Percentiles rank a stretch among this genome's conserved stretches.
Evolutionary conservation across 2,888 invertebrate species (phyloP).

Genomic region (Archaeoteleia sp.): DNA sequence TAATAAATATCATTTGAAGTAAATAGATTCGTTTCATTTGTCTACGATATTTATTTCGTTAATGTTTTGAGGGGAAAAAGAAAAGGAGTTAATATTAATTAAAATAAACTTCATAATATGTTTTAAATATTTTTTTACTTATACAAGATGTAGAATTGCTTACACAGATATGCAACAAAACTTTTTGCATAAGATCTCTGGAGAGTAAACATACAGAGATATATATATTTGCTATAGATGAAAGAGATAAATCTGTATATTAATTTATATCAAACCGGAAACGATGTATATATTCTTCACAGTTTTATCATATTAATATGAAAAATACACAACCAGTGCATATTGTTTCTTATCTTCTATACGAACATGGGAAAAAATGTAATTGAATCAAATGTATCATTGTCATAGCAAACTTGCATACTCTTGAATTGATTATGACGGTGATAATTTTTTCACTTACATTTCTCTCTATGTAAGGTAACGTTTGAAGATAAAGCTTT

Average conservation of each 20-base stretch:
- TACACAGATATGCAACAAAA: slow-evolving; percentile 45
- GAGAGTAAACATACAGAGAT: slow-evolving; percentile 2
- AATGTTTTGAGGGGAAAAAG: no score
- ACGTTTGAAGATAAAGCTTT: slow-evolving; percentile 31
- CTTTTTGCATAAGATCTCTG: slow-evolving; percentile 1
- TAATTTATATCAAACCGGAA: slow-evolving; percentile 38
- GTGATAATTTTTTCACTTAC: no score
- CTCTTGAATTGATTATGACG: no score
- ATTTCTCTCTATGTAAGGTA: slow-evolving; percentile 21
- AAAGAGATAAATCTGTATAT: slow-evolving; percentile 18
- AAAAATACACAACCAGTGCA: slow-evolving; percentile 41
- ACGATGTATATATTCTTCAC: slow-evolving; percentile 29
- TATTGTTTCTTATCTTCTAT: slow-evolving; percentile 21
- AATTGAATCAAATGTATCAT: no score
- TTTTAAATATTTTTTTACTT: slow-evolving; percentile 44
- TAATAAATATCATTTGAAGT: no score
- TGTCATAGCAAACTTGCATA: no score
- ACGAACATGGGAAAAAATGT: no score
- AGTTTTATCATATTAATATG: slow-evolving; percentile 30
- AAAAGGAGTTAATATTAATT: no score
- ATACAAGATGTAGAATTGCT: slow-evolving; percentile 43
- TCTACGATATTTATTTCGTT: no score
- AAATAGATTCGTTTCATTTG: no score
- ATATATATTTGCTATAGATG: slow-evolving; percentile 20
- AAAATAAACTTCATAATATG: no score